Percentiles rank a stretch among this genome's conserved stretches.
Conservation (phyloP, 2,888 invertebrate genomes). For the Serrognathus titanus region DNA sequence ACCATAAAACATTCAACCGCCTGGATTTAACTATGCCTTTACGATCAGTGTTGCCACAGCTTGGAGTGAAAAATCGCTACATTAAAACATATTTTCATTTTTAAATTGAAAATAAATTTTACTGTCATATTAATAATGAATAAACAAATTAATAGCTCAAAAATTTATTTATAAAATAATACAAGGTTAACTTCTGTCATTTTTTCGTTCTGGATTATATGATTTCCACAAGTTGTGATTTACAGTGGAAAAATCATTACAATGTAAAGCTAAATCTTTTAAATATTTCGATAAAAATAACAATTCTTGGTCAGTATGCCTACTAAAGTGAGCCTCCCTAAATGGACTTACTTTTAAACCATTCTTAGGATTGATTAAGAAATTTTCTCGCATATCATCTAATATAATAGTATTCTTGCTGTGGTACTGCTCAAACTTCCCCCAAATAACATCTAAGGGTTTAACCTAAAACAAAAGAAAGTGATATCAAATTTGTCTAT, state of each 20-base stretch:
- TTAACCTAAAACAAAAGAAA: conserved; percentile 64
- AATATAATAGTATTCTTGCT: conserved; percentile 96
- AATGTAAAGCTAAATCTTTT: conserved; percentile 73
- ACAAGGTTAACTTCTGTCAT: conserved; percentile 1
- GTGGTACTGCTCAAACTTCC: conserved; percentile 84
- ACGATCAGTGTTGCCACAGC: too few relatives aligned
- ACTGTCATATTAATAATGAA: too few relatives aligned
- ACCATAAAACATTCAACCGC: too few relatives aligned
- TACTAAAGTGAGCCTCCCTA: conserved; percentile 84
- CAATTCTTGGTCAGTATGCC: conserved; percentile 79
- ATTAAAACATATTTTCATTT: too few relatives aligned
- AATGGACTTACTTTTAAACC: conserved; percentile 90
- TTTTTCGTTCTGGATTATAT: conserved; percentile 47
- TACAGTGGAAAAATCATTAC: conserved; percentile 76
- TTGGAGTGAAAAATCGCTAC: too few relatives aligned
- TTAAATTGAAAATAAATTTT: too few relatives aligned
- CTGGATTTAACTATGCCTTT: too few relatives aligned
- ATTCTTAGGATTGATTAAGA: conserved; percentile 95
- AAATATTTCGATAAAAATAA: conserved; percentile 77
- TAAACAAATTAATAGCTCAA: too few relatives aligned
- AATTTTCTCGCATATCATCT: conserved; percentile 92
- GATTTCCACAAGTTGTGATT: conserved; percentile 93
- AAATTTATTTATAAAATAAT: conserved; percentile 2
- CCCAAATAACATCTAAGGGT: conserved; percentile 96
- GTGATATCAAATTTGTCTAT: neutral